Conservation (phyloP, 2,797 vertebrate species). For the Sphenopsis melanotis region DNA sequence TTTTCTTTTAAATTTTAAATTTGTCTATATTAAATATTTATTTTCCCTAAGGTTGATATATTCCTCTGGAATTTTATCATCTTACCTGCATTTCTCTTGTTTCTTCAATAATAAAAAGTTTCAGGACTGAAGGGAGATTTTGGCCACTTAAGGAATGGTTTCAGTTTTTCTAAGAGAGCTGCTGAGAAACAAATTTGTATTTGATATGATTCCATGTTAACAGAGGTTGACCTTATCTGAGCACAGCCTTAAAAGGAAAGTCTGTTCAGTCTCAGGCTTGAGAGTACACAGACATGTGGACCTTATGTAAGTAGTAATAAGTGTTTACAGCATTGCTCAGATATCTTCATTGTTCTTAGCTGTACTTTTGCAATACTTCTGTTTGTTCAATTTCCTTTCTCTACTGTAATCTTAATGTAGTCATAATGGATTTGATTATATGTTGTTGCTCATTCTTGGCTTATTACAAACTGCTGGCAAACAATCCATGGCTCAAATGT, state of each 20-base stretch:
- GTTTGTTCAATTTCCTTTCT: constrained; percentile 57
- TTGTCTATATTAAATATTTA: neutral
- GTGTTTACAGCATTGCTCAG: constrained; percentile 42
- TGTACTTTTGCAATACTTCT: constrained; percentile 33
- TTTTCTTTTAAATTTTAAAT: neutral
- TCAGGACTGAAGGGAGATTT: neutral
- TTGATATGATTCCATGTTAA: constrained; percentile 14
- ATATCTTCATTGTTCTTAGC: constrained; percentile 43
- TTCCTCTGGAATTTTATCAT: neutral
- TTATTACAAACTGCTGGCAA: constrained; percentile 46
- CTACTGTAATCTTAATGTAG: constrained; percentile 48
- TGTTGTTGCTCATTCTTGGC: constrained; percentile 37
- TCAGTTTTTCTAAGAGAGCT: neutral
- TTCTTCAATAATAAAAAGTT: neutral
- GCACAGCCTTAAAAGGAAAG: constrained; percentile 48
- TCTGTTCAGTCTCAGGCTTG: constrained; percentile 1
- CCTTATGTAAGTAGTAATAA: constrained; percentile 53
- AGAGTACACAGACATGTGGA: constrained; percentile 32
- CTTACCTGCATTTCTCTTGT: neutral
- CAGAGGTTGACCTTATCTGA: constrained; percentile 35
- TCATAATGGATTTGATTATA: constrained; percentile 44
- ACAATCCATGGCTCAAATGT: neutral
- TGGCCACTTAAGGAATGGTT: neutral
- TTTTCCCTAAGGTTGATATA: neutral
- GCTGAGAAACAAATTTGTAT: neutral